Conservation (phyloP, 2,888 invertebrate genomes). For the Drosophila niveifrons region DNA sequence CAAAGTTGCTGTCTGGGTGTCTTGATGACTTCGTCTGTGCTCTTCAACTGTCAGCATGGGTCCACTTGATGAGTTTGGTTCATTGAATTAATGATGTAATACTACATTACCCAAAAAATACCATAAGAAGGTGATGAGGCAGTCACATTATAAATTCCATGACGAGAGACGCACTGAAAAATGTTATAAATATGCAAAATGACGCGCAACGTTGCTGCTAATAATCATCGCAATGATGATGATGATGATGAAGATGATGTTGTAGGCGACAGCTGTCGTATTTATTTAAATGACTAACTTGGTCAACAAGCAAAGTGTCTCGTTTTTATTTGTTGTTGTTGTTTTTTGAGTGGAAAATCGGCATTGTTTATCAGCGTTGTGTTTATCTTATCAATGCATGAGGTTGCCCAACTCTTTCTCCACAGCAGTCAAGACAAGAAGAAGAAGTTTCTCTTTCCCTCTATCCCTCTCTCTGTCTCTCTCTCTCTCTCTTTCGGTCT, state of each 20-base stretch:
- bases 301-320: constrained; percentile 36
- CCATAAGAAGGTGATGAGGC: neutral
- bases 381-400: constrained; percentile 50
- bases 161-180: constrained; percentile 10
- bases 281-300: constrained; percentile 50
- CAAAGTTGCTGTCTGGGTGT: neutral
- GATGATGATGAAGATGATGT: constrained; percentile 9
- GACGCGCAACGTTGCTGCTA: constrained; percentile 11
- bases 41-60: constrained; percentile 56
- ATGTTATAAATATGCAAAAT: constrained; percentile 60
- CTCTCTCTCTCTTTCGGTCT: neutral
- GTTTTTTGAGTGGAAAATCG: neutral
- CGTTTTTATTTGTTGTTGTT: neutral
- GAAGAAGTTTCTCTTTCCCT: neutral
- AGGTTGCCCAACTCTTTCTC: constrained; percentile 34
- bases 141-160: constrained; percentile 54
- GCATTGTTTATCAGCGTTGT: constrained; percentile 30
- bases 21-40: constrained; percentile 22
- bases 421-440: constrained; percentile 12
- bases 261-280: constrained; percentile 21
- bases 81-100: constrained; percentile 77
- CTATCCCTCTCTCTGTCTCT: neutral
- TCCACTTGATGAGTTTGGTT: constrained; percentile 69
- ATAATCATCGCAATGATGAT: constrained; percentile 14
- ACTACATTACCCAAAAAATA: constrained; percentile 23